Conservation (phyloP, 2,113 vertebrate genomes). For the Delphinapterus leucas region DNA sequence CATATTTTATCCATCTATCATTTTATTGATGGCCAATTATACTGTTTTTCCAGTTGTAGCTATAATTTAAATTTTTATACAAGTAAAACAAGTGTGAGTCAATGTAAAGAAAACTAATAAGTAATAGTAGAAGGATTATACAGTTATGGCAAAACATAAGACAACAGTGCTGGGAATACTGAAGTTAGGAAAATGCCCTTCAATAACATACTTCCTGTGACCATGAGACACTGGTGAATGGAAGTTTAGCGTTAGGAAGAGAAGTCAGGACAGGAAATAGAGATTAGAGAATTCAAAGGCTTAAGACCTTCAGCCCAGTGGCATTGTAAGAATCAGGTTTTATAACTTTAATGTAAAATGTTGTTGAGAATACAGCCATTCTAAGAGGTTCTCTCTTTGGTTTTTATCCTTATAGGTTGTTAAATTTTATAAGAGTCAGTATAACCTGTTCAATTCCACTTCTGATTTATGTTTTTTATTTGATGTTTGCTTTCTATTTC, state of each 20-base stretch:
- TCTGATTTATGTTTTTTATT: constrained; percentile 73
- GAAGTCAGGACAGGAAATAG: constrained; percentile 47
- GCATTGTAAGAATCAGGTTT: constrained; percentile 61
- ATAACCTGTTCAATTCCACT: constrained; percentile 65
- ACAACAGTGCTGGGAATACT: neutral
- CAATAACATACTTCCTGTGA: neutral
- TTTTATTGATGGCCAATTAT: neutral
- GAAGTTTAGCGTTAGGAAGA: neutral
- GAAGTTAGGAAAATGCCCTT: neutral
- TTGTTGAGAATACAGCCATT: constrained; percentile 67
- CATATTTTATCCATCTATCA: neutral
- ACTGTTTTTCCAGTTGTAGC: neutral
- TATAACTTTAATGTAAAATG: constrained; percentile 58
- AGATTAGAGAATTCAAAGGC: constrained; percentile 65
- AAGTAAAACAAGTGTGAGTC: neutral
- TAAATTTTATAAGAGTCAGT: constrained; percentile 71
- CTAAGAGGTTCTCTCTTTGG: constrained; percentile 68
- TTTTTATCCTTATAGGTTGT: constrained; percentile 69
- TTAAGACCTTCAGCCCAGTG: constrained; percentile 44
- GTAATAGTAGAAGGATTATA: neutral
- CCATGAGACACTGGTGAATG: neutral
- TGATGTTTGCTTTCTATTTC: constrained; percentile 72
- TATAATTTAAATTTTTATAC: constrained; percentile 18
- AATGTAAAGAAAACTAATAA: neutral
- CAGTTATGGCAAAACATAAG: neutral